Conservation (phyloP, 2,113 vertebrate species). For the Alaudala cheleensis region DNA sequence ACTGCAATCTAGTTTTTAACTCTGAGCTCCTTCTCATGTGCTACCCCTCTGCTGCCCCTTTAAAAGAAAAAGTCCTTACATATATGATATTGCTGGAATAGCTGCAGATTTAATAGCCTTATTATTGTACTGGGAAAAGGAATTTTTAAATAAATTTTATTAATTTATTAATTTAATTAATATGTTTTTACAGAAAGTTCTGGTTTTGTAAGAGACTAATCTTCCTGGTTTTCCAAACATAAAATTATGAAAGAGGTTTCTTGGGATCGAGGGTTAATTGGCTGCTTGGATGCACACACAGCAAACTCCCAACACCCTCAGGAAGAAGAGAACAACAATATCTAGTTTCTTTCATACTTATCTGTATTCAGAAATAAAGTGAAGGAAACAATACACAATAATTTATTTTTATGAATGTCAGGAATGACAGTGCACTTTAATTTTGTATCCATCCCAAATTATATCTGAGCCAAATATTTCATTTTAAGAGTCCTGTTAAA, state of each 20-base stretch:
- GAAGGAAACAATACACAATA: constrained; percentile 54
- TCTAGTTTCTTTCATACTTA: constrained; percentile 2
- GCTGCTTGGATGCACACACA: not conserved
- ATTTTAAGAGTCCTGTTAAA: constrained; percentile 66
- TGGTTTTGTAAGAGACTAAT: not conserved
- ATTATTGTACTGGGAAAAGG: not conserved
- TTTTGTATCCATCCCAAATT: constrained; percentile 59
- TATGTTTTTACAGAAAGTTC: not conserved
- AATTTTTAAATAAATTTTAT: not conserved
- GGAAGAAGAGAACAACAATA: not conserved
- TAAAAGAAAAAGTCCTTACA: not conserved
- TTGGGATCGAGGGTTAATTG: not conserved
- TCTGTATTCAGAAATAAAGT: constrained; percentile 55
- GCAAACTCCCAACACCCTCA: not conserved
- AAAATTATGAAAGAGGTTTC: not conserved
- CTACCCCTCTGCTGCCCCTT: not conserved
- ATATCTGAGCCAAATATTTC: constrained; percentile 62
- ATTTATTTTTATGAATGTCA: constrained; percentile 72
- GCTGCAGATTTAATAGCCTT: not conserved
- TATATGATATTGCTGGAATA: not conserved
- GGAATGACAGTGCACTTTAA: constrained; percentile 56
- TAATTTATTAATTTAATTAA: not conserved
- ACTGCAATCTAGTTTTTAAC: not conserved
- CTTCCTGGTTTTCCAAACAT: not conserved
- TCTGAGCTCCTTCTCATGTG: not conserved